Conservation (phyloP, 2,113 vertebrate genomes). For the Ptyas mucosa region DNA sequence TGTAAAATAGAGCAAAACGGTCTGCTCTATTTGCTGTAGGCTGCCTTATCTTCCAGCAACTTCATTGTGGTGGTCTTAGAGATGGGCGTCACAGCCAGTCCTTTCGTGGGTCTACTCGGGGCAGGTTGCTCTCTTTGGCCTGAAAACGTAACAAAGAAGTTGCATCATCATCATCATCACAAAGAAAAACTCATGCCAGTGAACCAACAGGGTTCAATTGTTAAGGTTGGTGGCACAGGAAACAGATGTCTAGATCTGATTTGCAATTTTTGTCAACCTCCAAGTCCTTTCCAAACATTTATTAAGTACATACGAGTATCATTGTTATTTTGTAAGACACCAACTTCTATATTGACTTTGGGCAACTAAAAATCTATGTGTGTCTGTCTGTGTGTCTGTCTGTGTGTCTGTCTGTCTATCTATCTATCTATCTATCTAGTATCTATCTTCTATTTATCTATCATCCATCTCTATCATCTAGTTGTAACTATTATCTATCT, state of each 20-base stretch:
- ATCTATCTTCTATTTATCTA: too few relatives aligned
- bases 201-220: neutral
- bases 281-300: neutral
- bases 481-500: too few relatives aligned
- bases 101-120: constrained; percentile 29
- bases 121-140: constrained; percentile 38
- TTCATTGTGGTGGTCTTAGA: constrained; percentile 42
- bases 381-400: too few relatives aligned
- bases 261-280: neutral
- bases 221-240: neutral
- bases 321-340: neutral
- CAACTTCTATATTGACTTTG: neutral
- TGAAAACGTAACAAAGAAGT: constrained; percentile 41
- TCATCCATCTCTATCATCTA: too few relatives aligned
- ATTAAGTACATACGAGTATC: neutral
- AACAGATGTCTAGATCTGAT: neutral
- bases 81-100: constrained; percentile 18
- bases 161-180: neutral
- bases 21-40: constrained; percentile 64
- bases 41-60: constrained; percentile 51
- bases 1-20: neutral
- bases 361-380: neutral
- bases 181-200: neutral
- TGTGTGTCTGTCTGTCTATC: too few relatives aligned
- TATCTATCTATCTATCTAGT: too few relatives aligned